Base-by-base conservation (phyloP, 2,113 vertebrate genomes). In the Crypturellus undulatus region DNA sequence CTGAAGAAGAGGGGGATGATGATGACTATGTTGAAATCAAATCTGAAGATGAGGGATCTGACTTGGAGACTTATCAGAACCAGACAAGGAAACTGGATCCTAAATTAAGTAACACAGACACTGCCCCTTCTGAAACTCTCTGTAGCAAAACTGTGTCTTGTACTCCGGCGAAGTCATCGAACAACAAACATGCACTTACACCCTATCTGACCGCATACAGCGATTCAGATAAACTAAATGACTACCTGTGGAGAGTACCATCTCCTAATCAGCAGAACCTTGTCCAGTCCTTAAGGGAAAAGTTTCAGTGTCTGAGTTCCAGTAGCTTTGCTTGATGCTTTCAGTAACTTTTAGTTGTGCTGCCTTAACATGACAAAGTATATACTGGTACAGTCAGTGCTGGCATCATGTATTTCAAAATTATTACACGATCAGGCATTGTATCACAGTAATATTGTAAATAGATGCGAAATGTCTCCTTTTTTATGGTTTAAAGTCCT, bases 21-120 rank as follows among this genome's bases (percentile, higher is more conserved):
- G 99, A 99, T 6, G 99, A 99, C 95, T 99, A 99, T 12, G 99
- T 99, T 17, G 99, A 99, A 97, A 99, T 99, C 89, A 99, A 99
- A 92, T 99, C 99, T 1, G 99, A 99, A 93, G 99, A 99, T 51
- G 99, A 99, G 2, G 98, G 98, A 62, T 96, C 95, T 11, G 98
- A 97, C 47, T 19, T 95, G 51, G 97, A 97, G 72, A 56, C 63
- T 9, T 82, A 69, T 40, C 96, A 80, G 47, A 92, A 87, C 51
- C 93, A 68, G 18, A 62, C 87, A 26, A 95, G 63, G 70, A 96
- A 96, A 84, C 86, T 52, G 9, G 79, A 97, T 92, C 9, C 94
- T 32, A 94, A 94, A 79, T 52, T 81, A 60, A 14, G 10, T 72
- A 84, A 83, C 0, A 2, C 30, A 10, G 90, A 93, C 0, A 5